A percentile compares a stretch with the other conserved stretches of the same genome.
phyloP scores from a whole-genome alignment of 2,888 invertebrate genomes.

The Cataglyphis altisquamis region DNA sequence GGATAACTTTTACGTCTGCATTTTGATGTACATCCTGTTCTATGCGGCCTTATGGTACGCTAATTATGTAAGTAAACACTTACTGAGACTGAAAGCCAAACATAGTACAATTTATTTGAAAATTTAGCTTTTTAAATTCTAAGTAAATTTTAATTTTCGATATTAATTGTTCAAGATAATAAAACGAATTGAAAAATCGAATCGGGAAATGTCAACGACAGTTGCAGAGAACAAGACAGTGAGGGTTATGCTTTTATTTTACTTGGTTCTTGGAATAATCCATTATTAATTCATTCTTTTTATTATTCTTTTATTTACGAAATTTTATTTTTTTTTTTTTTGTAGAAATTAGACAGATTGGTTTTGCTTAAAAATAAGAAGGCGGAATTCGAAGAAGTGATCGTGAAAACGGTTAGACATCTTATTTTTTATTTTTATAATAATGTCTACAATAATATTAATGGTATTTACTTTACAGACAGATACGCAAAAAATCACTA shows the following conservation, averaged over 20 bases:
- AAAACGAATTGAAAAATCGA: slow-evolving; percentile 78
- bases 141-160: slow-evolving; percentile 15
- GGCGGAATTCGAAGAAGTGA: slow-evolving; percentile 80
- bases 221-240: slow-evolving; percentile 80
- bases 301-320: neutral
- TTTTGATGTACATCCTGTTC: slow-evolving; percentile 80
- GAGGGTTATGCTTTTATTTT: slow-evolving; percentile 15
- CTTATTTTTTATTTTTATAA: slow-evolving; percentile 34
- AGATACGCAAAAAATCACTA: slow-evolving; percentile 76
- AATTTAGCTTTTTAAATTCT: neutral
- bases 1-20: slow-evolving; percentile 81
- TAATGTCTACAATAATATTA: neutral
- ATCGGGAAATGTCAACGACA: slow-evolving; percentile 76
- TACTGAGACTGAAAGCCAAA: neutral
- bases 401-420: slow-evolving; percentile 81
- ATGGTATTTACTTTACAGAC: slow-evolving; percentile 72
- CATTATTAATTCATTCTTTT: neutral
- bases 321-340: neutral
- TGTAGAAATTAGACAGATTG: slow-evolving; percentile 81
- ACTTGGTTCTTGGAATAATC: neutral
- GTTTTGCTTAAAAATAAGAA: slow-evolving; percentile 80
- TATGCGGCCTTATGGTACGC: slow-evolving; percentile 82
- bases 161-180: slow-evolving; percentile 74
- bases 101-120: neutral
- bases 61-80: slow-evolving; percentile 77